Evolutionary conservation across 2,113 vertebrate species (phyloP).

Genomic region (Indri indri): DNA sequence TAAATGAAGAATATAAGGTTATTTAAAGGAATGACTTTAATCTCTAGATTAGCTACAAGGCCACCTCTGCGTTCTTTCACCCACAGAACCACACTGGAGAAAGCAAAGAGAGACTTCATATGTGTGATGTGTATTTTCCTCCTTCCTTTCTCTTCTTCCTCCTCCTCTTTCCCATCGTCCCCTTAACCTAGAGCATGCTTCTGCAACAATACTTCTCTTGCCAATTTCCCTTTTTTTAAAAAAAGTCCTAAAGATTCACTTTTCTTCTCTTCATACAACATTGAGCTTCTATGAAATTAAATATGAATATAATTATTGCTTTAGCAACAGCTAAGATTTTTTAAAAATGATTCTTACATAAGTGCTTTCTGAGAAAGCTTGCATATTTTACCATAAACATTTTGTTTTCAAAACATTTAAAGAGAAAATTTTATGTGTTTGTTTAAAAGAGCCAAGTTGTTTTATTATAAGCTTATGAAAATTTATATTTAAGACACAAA

Average conservation of each 20-base stretch:
- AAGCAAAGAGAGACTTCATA: neutral
- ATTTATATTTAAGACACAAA: neutral
- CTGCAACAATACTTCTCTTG: neutral
- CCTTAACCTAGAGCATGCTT: neutral
- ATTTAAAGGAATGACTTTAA: neutral
- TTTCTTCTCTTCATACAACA: neutral
- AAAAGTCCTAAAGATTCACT: neutral
- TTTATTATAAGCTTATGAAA: neutral
- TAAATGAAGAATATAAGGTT: neutral
- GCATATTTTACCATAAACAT: neutral
- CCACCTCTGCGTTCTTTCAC: neutral
- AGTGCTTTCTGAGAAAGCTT: neutral
- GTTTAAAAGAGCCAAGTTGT: neutral
- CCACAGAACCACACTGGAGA: neutral
- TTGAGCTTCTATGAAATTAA: neutral
- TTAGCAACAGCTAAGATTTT: neutral
- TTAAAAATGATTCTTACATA: neutral
- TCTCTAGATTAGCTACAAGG: neutral
- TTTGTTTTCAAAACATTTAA: constrained; percentile 23
- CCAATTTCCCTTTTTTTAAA: neutral
- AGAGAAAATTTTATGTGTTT: neutral
- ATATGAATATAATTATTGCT: neutral
- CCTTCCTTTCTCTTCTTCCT: too few relatives aligned
- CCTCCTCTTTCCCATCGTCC: neutral
- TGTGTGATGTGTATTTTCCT: too few relatives aligned